phyloP scores from a whole-genome alignment of 2,888 invertebrate genomes.

The Eustalomyia histrio region DNA sequence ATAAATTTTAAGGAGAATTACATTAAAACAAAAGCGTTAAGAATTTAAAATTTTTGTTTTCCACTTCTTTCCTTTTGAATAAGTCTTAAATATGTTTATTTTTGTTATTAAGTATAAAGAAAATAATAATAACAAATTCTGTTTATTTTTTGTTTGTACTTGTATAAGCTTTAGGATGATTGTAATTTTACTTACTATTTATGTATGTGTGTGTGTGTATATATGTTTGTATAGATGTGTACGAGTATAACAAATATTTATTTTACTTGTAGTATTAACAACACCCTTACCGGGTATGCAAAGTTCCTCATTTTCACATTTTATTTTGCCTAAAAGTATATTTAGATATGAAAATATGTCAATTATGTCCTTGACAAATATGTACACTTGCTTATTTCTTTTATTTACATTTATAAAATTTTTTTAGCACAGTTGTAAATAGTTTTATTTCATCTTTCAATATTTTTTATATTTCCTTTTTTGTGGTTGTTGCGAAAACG shows the following conservation, averaged over 20 bases:
- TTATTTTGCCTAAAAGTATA: constrained; percentile 22
- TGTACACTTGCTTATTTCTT: background rate
- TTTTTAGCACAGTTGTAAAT: background rate
- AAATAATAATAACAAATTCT: too few species aligned
- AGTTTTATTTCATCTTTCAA: background rate
- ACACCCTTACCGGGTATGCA: constrained; percentile 12
- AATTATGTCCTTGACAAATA: constrained; percentile 54
- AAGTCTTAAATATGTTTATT: background rate
- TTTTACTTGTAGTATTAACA: constrained; percentile 8
- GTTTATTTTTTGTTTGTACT: background rate
- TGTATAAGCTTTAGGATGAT: constrained; percentile 27
- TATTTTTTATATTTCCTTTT: too few species aligned
- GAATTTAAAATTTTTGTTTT: too few species aligned
- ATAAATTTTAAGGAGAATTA: too few species aligned
- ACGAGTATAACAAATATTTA: background rate
- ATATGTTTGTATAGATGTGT: background rate
- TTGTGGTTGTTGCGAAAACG: background rate
- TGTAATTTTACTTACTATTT: constrained; percentile 31
- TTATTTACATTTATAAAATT: background rate
- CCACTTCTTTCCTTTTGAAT: background rate
- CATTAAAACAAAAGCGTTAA: too few species aligned
- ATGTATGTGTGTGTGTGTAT: constrained; percentile 7
- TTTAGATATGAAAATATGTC: constrained; percentile 50
- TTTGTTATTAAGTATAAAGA: too few species aligned
- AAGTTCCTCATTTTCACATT: constrained; percentile 8